Base-by-base conservation (phyloP, 2,888 invertebrate species). In the Epsilonema sp. region DNA sequence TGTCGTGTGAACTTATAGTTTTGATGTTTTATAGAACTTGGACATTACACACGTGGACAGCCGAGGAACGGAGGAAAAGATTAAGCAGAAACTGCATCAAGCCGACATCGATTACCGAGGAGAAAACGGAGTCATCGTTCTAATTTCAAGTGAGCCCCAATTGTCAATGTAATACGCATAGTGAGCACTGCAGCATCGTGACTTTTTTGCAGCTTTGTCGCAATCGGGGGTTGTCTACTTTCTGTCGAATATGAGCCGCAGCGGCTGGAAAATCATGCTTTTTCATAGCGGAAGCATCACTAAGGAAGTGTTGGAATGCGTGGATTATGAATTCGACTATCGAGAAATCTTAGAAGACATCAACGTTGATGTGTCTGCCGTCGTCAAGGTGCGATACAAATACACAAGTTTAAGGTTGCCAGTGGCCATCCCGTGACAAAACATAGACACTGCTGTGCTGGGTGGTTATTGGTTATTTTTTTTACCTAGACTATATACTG, bases 71-170 rank as follows among this genome's bases (percentile, higher is more conserved):
- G 22, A 41, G 4, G 41, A 41, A 23, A 41, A 41, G 24, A 4
- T 41, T 4, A 41, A 41, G 24, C 41, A 41, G 41, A 41, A 41
- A 20, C 20, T 41, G 22, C 41, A 41, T n/a, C 41, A 41, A 23
- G 20, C 13, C 41, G 41, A 41, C 41, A 41, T 41, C 41, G 41
- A 41, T 20, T 41, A 11, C 23, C 21, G 41, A 5, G 22, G 23
- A 5, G 4, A 20, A 11, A 21, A 21, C 8, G 41, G 41, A 21
- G 23, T 23, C 41, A 23, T 41, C n/a, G 41, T 23, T 4, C 20
- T 41, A 5, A 41, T 41, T 23, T 41, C 41, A 4, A 23, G 41
- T 41, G 5, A 11, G 19, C 38, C 19, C 5, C n/a, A 5, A 16
- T n/a, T 11, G n/a, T n/a, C n/a, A n/a, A n/a, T n/a, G n/a, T n/a